phyloP scores from a whole-genome alignment of 2,888 invertebrate species.

The Standfussiana lucernea region DNA sequence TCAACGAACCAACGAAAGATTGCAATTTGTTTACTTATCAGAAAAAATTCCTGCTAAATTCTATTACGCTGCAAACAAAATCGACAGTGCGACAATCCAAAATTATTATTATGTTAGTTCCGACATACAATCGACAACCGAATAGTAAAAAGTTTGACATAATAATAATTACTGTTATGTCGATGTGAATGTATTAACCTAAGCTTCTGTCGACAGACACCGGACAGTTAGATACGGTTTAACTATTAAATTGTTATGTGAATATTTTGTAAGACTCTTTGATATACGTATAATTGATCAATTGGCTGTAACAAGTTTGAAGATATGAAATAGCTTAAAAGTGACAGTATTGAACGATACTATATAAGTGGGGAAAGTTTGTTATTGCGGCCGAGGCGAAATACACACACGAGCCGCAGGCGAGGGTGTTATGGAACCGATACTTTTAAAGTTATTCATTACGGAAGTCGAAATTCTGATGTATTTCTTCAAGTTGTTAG shows the following conservation, averaged over 20 bases:
- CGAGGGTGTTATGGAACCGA: too few relatives aligned
- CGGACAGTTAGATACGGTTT: conserved; percentile 20
- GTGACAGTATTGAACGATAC: not conserved
- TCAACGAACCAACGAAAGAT: not conserved
- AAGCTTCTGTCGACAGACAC: conserved; percentile 26
- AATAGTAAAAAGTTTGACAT: conserved; percentile 27
- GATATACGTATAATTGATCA: not conserved
- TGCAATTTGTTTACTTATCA: not conserved
- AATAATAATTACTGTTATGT: conserved; percentile 11
- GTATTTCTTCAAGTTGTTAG: too few relatives aligned
- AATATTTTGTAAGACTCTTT: not conserved
- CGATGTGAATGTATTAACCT: not conserved
- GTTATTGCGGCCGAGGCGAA: too few relatives aligned
- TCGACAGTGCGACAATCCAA: not conserved
- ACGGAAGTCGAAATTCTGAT: too few relatives aligned
- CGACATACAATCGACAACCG: conserved; percentile 5
- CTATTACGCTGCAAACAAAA: not conserved
- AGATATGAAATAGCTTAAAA: not conserved
- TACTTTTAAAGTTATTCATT: too few relatives aligned
- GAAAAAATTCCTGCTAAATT: not conserved
- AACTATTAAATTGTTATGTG: not conserved
- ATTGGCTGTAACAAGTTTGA: not conserved
- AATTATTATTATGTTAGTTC: not conserved
- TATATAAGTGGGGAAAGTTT: too few relatives aligned
- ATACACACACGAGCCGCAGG: too few relatives aligned